These are phyloP conservation scores for Pseudopodoces humilis DNA, from an alignment of 2,113 vertebrate genomes.

Conservation along the genomic window DNA sequence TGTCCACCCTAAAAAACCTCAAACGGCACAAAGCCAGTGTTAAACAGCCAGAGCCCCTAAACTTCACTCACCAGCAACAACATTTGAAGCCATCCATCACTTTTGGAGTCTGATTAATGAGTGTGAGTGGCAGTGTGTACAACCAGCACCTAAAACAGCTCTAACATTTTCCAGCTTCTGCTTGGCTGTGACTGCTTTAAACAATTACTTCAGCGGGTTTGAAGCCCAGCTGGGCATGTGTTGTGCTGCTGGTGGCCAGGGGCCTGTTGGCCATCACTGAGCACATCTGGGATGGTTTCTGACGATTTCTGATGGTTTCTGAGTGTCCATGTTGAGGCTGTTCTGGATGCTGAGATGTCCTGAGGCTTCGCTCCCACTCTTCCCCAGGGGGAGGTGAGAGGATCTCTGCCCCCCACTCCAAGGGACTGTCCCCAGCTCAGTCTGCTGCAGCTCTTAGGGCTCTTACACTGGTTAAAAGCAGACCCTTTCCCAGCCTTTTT, in stretches of 20 bases:
- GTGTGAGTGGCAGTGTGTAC: background rate
- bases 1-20: background rate
- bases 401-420: background rate
- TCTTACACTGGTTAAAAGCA: background rate
- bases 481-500: background rate
- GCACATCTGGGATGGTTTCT: fast-evolving
- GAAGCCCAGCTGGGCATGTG: background rate
- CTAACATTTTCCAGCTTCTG: background rate
- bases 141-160: background rate
- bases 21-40: background rate
- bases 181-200: background rate
- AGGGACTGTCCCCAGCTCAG: background rate
- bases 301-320: background rate
- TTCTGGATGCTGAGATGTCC: background rate
- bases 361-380: background rate
- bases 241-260: background rate
- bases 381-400: too few relatives aligned
- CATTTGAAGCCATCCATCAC: background rate
- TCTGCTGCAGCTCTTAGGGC: background rate
- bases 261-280: background rate
- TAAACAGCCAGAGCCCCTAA: background rate
- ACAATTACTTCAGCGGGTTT: background rate
- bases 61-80: background rate
- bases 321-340: fast-evolving
- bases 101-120: background rate